phyloP scores from a whole-genome alignment of 1,140 invertebrate genomes.

The Brachionus calyciflorus region DNA sequence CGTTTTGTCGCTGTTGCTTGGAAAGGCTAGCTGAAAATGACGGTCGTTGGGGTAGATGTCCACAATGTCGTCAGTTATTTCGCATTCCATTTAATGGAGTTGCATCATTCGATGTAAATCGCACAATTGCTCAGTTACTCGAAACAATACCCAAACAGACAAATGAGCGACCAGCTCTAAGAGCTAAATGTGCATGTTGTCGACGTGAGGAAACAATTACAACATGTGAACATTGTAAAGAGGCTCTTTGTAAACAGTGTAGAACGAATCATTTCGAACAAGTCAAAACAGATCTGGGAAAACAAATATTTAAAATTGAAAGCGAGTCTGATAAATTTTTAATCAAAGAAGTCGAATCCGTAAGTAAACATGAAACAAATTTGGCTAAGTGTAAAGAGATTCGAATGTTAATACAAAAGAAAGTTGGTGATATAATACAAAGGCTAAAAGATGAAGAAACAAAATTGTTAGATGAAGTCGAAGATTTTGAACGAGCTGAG shows the following conservation, averaged over 20 bases:
- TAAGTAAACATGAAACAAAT: constrained; percentile 37
- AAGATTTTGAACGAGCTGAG: constrained; percentile 38
- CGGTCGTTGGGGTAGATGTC: constrained; percentile 46
- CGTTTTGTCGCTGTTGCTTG: constrained; percentile 37
- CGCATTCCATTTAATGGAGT: constrained; percentile 39
- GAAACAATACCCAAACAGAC: constrained; percentile 32
- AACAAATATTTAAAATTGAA: constrained; percentile 27
- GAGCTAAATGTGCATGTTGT: constrained; percentile 42
- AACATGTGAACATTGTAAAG: constrained; percentile 42
- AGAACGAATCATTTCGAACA: constrained; percentile 30
- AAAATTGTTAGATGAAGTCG: constrained; percentile 29
- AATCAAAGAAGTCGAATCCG: constrained; percentile 31
- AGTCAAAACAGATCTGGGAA: neutral
- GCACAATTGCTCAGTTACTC: constrained; percentile 42
- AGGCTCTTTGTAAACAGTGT: constrained; percentile 40
- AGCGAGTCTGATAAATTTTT: constrained; percentile 37
- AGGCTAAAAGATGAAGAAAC: constrained; percentile 30
- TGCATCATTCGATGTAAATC: constrained; percentile 45
- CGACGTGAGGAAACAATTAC: constrained; percentile 17
- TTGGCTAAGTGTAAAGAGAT: constrained; percentile 35
- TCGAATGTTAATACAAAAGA: constrained; percentile 16
- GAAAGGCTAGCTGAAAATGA: constrained; percentile 39
- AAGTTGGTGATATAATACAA: constrained; percentile 21
- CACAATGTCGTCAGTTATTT: constrained; percentile 37
- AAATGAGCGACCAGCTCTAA: constrained; percentile 13